A percentile compares a stretch with the other conserved stretches of the same genome.
Conservation (phyloP, 2,888 invertebrate species). For the Megastigmus dorsalis region DNA sequence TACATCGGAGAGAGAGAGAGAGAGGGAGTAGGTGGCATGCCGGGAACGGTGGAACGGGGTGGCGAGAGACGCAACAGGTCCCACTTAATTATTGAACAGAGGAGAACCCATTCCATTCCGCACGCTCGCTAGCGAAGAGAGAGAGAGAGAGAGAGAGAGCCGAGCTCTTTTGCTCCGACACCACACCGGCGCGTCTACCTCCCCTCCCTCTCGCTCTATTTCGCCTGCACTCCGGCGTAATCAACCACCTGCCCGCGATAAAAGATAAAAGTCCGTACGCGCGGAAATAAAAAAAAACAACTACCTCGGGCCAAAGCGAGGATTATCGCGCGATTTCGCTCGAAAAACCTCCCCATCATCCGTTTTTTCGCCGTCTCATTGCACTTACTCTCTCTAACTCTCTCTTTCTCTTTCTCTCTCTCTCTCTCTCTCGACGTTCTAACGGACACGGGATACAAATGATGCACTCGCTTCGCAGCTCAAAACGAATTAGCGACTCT, state of each 20-base stretch:
- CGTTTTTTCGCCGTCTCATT: too few species aligned
- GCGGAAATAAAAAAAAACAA: slow-evolving; percentile 10
- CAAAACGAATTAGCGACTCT: too few species aligned
- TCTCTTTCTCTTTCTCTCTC: background rate
- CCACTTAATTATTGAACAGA: slow-evolving; percentile 74
- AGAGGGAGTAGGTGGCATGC: slow-evolving; percentile 31
- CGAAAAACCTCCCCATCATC: background rate
- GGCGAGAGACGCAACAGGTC: slow-evolving; percentile 72
- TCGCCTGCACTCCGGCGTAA: slow-evolving; percentile 55
- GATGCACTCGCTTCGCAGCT: too few species aligned
- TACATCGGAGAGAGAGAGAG: slow-evolving; percentile 21
- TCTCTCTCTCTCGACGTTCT: too few species aligned
- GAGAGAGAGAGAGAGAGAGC: too few species aligned
- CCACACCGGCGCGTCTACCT: slow-evolving; percentile 19
- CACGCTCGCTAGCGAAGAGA: slow-evolving; percentile 5
- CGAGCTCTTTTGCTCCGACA: slow-evolving; percentile 47
- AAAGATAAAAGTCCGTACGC: slow-evolving; percentile 57
- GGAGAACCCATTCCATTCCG: slow-evolving; percentile 41
- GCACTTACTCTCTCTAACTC: too few species aligned
- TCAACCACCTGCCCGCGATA: slow-evolving; percentile 64
- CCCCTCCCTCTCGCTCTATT: background rate
- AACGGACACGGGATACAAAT: too few species aligned
- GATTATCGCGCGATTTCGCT: background rate
- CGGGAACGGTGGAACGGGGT: slow-evolving; percentile 58
- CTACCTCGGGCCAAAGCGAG: background rate